Percentiles rank a stretch among this genome's conserved stretches.
These are phyloP conservation scores for Ommatoiulus sabulosus DNA, from an alignment of 2,888 invertebrate genomes.

Conservation along the genomic window DNA sequence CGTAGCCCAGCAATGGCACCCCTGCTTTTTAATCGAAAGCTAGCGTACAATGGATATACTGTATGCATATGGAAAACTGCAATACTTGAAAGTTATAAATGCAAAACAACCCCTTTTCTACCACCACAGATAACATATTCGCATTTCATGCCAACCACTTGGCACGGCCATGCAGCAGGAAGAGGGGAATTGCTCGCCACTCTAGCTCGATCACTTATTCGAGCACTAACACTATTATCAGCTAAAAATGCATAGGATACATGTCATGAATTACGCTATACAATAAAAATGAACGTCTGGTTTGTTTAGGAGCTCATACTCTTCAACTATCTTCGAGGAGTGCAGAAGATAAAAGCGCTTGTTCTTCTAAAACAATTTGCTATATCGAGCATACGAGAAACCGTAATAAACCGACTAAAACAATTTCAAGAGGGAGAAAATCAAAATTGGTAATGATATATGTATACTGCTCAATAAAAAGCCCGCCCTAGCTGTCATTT, in stretches of 20 bases:
- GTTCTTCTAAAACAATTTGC: background rate
- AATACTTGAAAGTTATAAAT: slow-evolving; percentile 6
- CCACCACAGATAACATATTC: slow-evolving; percentile 10
- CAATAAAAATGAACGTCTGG: background rate
- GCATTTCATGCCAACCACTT: slow-evolving; percentile 21
- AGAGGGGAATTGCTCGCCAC: background rate
- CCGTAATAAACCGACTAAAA: background rate
- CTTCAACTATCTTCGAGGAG: slow-evolving; percentile 12
- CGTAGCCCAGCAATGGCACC: slow-evolving; percentile 17
- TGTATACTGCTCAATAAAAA: background rate
- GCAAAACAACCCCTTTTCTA: slow-evolving; percentile 16
- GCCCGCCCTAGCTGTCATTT: background rate
- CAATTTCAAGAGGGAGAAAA: slow-evolving; percentile 16
- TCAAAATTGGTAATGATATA: background rate
- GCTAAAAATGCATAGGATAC: background rate
- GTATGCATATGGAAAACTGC: background rate
- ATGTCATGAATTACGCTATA: background rate
- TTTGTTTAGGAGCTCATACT: background rate
- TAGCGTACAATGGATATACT: background rate
- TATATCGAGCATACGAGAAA: background rate
- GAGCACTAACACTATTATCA: background rate
- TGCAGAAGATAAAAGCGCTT: background rate
- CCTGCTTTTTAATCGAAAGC: background rate
- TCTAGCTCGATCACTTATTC: background rate
- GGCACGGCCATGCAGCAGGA: background rate